A percentile compares a stretch with the other conserved stretches of the same genome.
Evolutionary conservation across 1,140 invertebrate species (phyloP).

Genomic region (Macrocentrus cingulum): DNA sequence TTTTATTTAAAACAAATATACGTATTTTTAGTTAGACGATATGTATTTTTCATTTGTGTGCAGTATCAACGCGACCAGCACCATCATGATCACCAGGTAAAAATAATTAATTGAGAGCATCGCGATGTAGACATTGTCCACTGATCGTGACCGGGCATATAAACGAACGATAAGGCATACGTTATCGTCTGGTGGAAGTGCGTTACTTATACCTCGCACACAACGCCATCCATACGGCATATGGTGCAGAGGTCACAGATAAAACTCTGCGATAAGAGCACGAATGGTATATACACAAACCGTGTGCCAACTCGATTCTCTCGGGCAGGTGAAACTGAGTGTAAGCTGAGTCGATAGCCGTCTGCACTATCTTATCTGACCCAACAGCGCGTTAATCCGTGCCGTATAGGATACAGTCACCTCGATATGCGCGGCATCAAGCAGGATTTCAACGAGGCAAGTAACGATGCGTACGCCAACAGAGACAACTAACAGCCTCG

Average conservation of each 20-base stretch:
- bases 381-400: not conserved
- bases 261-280: slow-evolving; percentile 43
- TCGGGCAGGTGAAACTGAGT: slow-evolving; percentile 43
- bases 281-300: slow-evolving; percentile 21
- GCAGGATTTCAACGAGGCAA: slow-evolving; percentile 12
- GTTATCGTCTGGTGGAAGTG: slow-evolving; percentile 25
- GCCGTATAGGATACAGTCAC: too few species aligned
- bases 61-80: too few species aligned
- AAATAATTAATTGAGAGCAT: slow-evolving; percentile 16
- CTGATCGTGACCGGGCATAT: slow-evolving; percentile 21
- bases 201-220: slow-evolving; percentile 33
- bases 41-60: too few species aligned
- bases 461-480: too few species aligned
- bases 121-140: slow-evolving; percentile 40
- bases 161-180: slow-evolving; percentile 4
- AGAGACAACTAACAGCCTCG: too few species aligned
- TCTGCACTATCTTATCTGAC: slow-evolving; percentile 40
- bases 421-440: slow-evolving; percentile 13
- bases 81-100: too few species aligned
- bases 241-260: slow-evolving; percentile 49
- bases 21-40: too few species aligned
- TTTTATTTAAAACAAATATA: too few species aligned
- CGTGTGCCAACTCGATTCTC: slow-evolving; percentile 6
- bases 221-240: slow-evolving; percentile 20
- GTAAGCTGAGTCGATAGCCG: slow-evolving; percentile 41